phyloP scores from a whole-genome alignment of 2,797 vertebrate species.

The Coregonus sp. region DNA sequence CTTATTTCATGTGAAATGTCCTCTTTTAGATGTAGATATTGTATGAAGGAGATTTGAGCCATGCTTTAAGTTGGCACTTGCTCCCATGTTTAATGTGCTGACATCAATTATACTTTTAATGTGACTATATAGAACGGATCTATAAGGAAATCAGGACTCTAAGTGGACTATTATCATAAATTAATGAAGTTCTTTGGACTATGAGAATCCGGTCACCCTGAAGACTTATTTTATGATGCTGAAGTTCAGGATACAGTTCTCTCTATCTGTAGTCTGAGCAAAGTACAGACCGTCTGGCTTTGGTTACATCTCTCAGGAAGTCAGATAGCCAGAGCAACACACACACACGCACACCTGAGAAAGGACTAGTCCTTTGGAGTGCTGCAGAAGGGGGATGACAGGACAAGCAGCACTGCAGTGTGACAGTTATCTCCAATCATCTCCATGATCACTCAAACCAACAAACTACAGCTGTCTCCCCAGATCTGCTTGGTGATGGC shows the following conservation, averaged over 20 bases:
- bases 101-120: conserved; percentile 31
- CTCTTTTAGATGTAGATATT: conserved; percentile 30
- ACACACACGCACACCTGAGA: conserved; percentile 31
- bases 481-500: conserved; percentile 46
- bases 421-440: not conserved
- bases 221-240: conserved; percentile 40
- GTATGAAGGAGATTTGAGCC: conserved; percentile 31
- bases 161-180: conserved; percentile 37
- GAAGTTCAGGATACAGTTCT: conserved; percentile 31
- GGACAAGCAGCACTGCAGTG: not conserved
- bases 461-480: conserved; percentile 29
- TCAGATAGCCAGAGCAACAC: conserved; percentile 14
- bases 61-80: conserved; percentile 28
- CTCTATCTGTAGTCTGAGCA: conserved; percentile 18
- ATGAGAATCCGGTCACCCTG: conserved; percentile 43
- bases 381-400: not conserved
- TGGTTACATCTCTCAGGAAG: conserved; percentile 19
- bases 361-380: conserved; percentile 5
- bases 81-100: conserved; percentile 33
- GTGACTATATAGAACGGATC: conserved; percentile 7
- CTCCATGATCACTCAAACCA: conserved; percentile 7
- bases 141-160: conserved; percentile 11
- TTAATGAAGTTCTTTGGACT: conserved; percentile 33
- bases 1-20: no score
- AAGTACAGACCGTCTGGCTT: conserved; percentile 14